phyloP scores from a whole-genome alignment of 2,888 invertebrate species.

The Hypena proboscidalis region DNA sequence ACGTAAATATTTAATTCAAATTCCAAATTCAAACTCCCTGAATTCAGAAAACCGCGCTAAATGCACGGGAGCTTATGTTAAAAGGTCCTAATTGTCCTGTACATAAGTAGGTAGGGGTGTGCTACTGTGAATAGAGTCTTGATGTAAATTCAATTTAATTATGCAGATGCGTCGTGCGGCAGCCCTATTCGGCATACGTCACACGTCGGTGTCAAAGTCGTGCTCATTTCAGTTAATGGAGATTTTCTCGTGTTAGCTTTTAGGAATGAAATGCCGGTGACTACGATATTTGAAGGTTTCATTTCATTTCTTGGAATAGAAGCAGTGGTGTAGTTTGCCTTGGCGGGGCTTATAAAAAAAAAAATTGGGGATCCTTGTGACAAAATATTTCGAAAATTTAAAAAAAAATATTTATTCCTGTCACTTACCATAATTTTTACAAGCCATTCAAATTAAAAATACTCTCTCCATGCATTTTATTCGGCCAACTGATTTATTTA shows the following conservation, averaged over 20 bases:
- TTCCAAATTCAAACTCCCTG: constrained; percentile 5
- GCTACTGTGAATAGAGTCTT: constrained; percentile 37
- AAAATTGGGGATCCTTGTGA: too few species aligned
- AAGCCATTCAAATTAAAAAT: too few species aligned
- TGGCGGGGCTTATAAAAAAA: too few species aligned
- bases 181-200: constrained; percentile 23
- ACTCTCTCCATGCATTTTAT: too few species aligned
- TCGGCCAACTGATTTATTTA: too few species aligned
- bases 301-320: neutral
- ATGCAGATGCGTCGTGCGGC: constrained; percentile 46
- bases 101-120: constrained; percentile 37
- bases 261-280: neutral
- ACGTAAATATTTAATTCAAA: too few species aligned
- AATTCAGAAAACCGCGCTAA: constrained; percentile 12
- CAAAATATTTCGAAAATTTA: too few species aligned
- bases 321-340: too few species aligned
- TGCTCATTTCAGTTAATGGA: constrained; percentile 29
- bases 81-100: constrained; percentile 39
- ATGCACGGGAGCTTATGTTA: constrained; percentile 31
- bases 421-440: too few species aligned
- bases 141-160: constrained; percentile 58
- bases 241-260: constrained; percentile 16
- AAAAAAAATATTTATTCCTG: too few species aligned
- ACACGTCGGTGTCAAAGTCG: constrained; percentile 23
- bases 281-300: neutral